Conservation (phyloP, 2,113 vertebrate species). For the Nipponia nippon region DNA sequence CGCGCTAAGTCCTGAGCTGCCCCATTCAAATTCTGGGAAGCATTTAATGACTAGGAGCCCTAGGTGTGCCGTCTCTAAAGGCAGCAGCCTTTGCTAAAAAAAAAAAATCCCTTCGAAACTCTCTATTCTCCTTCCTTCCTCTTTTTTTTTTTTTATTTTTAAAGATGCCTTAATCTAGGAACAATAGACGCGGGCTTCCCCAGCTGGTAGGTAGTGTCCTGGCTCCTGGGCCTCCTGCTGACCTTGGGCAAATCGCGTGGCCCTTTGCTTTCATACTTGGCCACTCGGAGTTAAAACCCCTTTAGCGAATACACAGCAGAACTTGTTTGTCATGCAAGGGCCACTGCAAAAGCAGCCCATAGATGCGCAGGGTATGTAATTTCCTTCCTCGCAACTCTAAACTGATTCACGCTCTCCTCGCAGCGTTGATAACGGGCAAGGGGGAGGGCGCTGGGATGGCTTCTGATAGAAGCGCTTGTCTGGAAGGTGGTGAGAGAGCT, state of each 20-base stretch:
- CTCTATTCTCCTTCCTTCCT: not conserved
- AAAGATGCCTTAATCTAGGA: not conserved
- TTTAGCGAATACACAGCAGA: not conserved
- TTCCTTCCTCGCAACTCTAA: not conserved
- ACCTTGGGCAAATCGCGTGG: not conserved
- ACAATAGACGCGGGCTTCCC: not conserved
- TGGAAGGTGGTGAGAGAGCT: not conserved
- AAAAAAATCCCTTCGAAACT: not conserved
- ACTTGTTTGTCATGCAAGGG: not conserved
- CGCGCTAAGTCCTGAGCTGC: not conserved
- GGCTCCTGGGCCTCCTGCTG: not conserved
- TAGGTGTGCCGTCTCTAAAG: not conserved
- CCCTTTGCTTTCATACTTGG: not conserved
- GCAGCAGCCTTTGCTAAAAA: not conserved
- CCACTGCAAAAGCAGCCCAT: not conserved
- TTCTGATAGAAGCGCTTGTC: not conserved
- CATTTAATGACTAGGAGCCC: accelerated
- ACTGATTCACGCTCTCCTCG: not conserved
- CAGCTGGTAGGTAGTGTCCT: not conserved
- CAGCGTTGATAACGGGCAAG: not conserved
- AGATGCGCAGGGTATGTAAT: not conserved
- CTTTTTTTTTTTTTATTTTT: too few species aligned
- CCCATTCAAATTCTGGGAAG: not conserved
- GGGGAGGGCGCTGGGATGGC: not conserved
- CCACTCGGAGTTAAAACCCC: not conserved